Evolutionary conservation across 2,113 vertebrate genomes (phyloP).

Genomic region (Pitta sordida): DNA sequence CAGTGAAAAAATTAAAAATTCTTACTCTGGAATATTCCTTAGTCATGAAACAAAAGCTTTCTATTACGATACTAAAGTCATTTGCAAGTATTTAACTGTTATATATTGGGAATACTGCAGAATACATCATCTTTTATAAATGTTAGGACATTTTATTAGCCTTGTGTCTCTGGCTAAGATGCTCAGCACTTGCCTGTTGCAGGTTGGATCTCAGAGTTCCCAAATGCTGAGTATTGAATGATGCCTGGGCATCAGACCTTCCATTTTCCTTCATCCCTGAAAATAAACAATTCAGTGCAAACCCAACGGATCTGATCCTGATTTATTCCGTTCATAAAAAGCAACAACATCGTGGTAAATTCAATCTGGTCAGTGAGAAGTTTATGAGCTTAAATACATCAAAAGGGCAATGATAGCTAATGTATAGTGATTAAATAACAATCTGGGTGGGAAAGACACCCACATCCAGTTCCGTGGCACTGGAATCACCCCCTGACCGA

Average conservation of each 20-base stretch:
- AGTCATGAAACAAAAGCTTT: background rate
- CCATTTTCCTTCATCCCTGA: background rate
- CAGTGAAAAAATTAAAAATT: background rate
- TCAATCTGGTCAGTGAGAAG: constrained; percentile 27
- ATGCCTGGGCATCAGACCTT: background rate
- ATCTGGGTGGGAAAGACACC: constrained; percentile 20
- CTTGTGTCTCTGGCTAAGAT: background rate
- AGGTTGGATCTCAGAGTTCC: background rate
- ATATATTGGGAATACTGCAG: background rate
- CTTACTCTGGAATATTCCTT: background rate
- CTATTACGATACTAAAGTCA: background rate
- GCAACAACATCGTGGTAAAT: constrained; percentile 35
- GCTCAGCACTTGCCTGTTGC: background rate
- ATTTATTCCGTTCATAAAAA: constrained; percentile 54
- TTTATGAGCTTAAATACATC: constrained; percentile 44
- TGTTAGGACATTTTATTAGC: background rate
- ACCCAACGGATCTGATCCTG: background rate
- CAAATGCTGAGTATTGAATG: background rate
- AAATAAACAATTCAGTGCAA: constrained; percentile 44
- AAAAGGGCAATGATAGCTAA: constrained; percentile 52
- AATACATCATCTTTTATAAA: background rate
- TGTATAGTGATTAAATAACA: constrained; percentile 40
- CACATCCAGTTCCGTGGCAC: background rate
- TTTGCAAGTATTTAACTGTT: background rate
- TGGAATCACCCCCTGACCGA: background rate